Base-by-base conservation (phyloP, 2,888 invertebrate species). In the Flexamia atlantica region DNA sequence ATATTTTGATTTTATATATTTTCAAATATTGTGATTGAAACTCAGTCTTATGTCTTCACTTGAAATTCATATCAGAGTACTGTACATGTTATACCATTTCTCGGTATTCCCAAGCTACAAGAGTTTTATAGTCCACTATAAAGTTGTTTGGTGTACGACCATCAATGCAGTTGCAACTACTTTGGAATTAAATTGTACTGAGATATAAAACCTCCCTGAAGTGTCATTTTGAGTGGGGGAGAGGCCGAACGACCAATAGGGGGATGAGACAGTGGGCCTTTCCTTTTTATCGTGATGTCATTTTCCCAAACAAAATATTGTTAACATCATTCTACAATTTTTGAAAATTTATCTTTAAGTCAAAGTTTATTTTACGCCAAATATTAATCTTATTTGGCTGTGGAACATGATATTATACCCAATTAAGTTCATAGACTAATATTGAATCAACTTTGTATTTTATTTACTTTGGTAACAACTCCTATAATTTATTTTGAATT, bases 171-270 rank as follows among this genome's bases (percentile, higher is more conserved):
- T 64, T 64, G 64, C 64, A 64, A 64, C 64, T 64, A 64, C 64
- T 64, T 72, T 72, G 72, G 40, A 36, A 72, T 72, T 36, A 72
- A 72, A 72, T 40, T 72, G 72, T 72, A 72, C 42, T 72, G 72
- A 72, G 72, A 40, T 72, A 72, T 72, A 72, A 72, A 72, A 42
- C 42, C 9, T 36, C 72, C 72, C 72, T 2, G 42, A 40, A 72
- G 72, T 72, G 40, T 40, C 72, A 72, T 72, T 4, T 42, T 40
- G 42, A 36, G 53, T 30, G 72, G 70, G 82, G 82, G 46, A 36
- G n/a, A 14, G 68, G 9, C 12, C 23, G 64, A 64, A 70, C 36
- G 82, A 50, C 70, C 70, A 76, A 30, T 1, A 23, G 28, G 70
- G 81, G 36, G 81, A 10, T 28, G 30, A 3, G 30, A 57, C 53